phyloP scores from a whole-genome alignment of 1,140 invertebrate genomes.

The Gonioctena quinquepunctata region DNA sequence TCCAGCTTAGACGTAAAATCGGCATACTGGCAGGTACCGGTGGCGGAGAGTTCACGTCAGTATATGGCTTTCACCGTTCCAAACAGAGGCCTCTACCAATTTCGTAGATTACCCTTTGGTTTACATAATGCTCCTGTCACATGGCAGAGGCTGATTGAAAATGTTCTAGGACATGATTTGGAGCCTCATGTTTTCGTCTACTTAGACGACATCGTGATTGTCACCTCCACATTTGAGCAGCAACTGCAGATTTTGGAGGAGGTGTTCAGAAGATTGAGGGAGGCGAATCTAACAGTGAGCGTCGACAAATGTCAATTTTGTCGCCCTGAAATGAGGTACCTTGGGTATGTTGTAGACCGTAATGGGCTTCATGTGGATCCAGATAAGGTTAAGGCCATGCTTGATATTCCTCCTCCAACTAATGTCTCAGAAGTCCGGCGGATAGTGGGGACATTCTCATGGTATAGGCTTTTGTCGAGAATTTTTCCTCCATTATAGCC shows the following conservation, averaged over 20 bases:
- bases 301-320: conserved; percentile 22
- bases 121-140: conserved; percentile 42
- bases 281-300: background rate
- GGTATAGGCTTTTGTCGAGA: background rate
- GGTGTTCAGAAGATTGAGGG: background rate
- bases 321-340: background rate
- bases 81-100: conserved; percentile 44
- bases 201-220: conserved; percentile 48
- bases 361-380: conserved; percentile 9
- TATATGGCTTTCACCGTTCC: conserved; percentile 57
- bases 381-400: conserved; percentile 37
- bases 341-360: background rate
- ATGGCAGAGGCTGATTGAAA: conserved; percentile 49
- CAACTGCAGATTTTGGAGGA: conserved; percentile 11
- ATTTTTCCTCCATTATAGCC: background rate
- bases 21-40: conserved; percentile 49
- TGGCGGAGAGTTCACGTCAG: conserved; percentile 37
- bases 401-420: background rate
- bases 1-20: conserved; percentile 43
- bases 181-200: conserved; percentile 36
- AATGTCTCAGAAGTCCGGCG: background rate
- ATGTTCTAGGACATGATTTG: conserved; percentile 28
- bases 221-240: conserved; percentile 21
- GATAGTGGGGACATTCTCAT: background rate
- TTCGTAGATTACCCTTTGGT: conserved; percentile 48